Conservation (phyloP, 2,888 invertebrate species). For the Hyles lineata region DNA sequence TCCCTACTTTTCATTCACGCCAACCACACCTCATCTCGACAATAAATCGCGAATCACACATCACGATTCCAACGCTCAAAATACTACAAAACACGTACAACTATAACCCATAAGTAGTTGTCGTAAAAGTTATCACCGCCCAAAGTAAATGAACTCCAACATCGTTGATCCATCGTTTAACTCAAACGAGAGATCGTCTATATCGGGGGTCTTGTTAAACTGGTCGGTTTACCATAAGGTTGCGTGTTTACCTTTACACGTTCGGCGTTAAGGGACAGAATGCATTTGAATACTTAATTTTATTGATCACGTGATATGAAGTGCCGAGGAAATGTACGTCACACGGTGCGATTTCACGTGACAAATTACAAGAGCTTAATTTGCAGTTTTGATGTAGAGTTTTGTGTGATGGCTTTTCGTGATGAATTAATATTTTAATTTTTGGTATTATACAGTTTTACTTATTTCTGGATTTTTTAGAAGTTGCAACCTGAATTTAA, state of each 20-base stretch:
- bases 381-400: not conserved
- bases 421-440: constrained; percentile 22
- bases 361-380: not conserved
- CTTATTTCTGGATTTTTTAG: not conserved
- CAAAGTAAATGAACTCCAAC: constrained; percentile 31
- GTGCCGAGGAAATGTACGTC: constrained; percentile 16
- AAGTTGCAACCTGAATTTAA: not conserved
- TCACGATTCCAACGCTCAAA: constrained; percentile 17
- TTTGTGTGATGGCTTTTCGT: constrained; percentile 1
- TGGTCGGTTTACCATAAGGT: constrained; percentile 37
- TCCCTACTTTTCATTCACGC: not conserved
- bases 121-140: constrained; percentile 38
- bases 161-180: constrained; percentile 22
- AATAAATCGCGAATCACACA: constrained; percentile 3
- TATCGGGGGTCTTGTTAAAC: constrained; percentile 38
- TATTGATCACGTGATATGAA: constrained; percentile 21
- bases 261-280: constrained; percentile 31
- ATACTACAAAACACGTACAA: constrained; percentile 26
- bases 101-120: constrained; percentile 28
- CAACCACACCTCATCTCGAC: not conserved
- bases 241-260: constrained; percentile 45
- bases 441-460: not conserved
- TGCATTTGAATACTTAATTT: constrained; percentile 20
- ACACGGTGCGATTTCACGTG: constrained; percentile 7
- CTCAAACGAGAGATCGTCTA: constrained; percentile 30